These are phyloP conservation scores for Myrmophylax atrothorax DNA, from an alignment of 2,113 vertebrate genomes.

Conservation along the genomic window DNA sequence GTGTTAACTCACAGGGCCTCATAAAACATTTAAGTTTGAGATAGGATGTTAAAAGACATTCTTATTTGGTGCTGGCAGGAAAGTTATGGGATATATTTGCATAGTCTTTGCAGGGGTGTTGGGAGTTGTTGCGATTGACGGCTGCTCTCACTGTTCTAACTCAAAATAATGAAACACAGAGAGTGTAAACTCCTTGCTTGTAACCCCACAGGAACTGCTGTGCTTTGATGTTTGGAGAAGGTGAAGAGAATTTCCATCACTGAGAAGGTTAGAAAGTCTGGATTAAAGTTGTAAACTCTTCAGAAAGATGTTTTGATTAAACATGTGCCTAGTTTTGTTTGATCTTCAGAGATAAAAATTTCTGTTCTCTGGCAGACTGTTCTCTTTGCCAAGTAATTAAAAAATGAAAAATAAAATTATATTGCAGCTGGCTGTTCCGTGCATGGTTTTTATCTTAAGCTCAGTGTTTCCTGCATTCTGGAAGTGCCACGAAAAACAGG, in stretches of 20 bases:
- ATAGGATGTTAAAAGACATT: neutral
- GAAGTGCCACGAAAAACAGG: neutral
- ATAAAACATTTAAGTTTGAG: neutral
- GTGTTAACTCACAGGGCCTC: neutral
- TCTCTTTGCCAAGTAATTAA: conserved; percentile 30
- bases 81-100: neutral
- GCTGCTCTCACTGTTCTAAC: conserved; percentile 6
- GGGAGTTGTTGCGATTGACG: neutral
- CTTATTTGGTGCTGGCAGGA: neutral
- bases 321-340: conserved; percentile 2
- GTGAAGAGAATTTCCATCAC: conserved; percentile 18
- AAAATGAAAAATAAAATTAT: neutral
- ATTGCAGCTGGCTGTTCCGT: neutral
- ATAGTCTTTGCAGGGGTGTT: neutral
- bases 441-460: neutral
- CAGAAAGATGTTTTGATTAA: conserved; percentile 36
- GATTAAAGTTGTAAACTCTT: conserved; percentile 43
- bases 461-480: neutral
- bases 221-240: conserved; percentile 44
- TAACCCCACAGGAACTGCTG: conserved; percentile 32
- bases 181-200: conserved; percentile 7
- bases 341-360: conserved; percentile 27
- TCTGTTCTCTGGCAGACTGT: neutral
- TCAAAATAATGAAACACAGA: neutral
- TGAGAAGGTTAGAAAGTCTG: conserved; percentile 35